Base-by-base conservation (phyloP, 2,113 vertebrate species). In the Cephalopterus ornatus region DNA sequence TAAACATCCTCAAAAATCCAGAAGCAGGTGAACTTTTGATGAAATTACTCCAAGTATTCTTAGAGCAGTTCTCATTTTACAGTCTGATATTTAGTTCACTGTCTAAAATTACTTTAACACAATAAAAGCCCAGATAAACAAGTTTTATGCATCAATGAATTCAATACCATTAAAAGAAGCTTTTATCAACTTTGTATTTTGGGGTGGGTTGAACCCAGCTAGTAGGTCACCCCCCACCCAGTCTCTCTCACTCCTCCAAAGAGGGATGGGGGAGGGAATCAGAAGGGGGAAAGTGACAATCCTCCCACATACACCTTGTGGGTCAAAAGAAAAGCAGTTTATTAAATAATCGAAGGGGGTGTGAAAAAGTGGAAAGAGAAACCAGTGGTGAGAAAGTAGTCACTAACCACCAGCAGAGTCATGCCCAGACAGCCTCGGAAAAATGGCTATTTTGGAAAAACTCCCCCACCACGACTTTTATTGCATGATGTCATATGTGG, bases 391-490 rank as follows among this genome's bases (percentile, higher is more conserved):
- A 27, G 61, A 66, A 88, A 88, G 21, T 41, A 76, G 6, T 22
- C 53, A 33, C 41, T 53, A 7, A 20, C 3, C 10, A 50, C 6
- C 49, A 75, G 26, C 13, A 85, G 42, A 32, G 6, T 44, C 52
- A 32, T 20, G 12, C 10, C 21, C 26, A n/a, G 55, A 19, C 21
- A 80, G 22, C 23, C 67, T 44, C 1, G 0, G 52, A 67, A 14
- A 14, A 80, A 37, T 1, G 3, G 8, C 24, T 41, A 16, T 14
- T 79, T 35, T 49, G 28, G n/a, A 44, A 82, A 70, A 86, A 52
- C 8, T 6, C 4, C 0, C 12, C 2, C 8, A 15, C 22, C 33
- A 22, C 4, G 4, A 5, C 11, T 41, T 79, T 63, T 67, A 46
- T 16, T 59, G 28, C 23, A 46, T 44, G 13, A 17, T 46, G 23